Evolutionary conservation across 1,140 invertebrate genomes (phyloP), one percentile per base, ranked within the genome.

Genomic region (Pseudomyrmex dendroicus): DNA sequence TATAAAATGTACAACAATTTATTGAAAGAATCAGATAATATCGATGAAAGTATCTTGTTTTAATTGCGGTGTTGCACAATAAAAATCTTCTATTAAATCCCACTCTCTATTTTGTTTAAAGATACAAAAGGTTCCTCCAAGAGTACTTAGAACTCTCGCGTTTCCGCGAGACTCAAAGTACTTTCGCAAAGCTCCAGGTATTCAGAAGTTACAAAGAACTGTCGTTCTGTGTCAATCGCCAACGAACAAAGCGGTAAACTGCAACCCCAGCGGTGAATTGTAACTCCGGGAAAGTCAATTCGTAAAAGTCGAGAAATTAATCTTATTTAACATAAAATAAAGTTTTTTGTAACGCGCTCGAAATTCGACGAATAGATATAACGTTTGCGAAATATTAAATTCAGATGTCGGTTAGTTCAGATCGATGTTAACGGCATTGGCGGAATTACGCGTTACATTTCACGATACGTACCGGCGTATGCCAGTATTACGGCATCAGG

Each of bases 401-500:
- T 70, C 52, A 10, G 52, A 57, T 20, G 64, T 25, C 44, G 25
- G 64, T 48, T 3, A 35, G 20, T 46, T 59, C 66, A 50, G 56
- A 44, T 68, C 52, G 12, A 44, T 72, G 64, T 35, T n/a, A 35
- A 35, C 50, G 61, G 48, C 66, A 70, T 59, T 44, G 66, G 72
- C n/a, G 77, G 7, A 35, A 35, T 66, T 54, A 64, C 7, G 22
- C 35, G 61, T 59, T 64, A 57, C 25, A 35, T 35, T 7, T 35
- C 35, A 35, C 5, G 5, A 7, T 35, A 35, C 35, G 35, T 35
- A 62, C 46, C 54, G n/a, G 46, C 57, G 56, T 35, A 25, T 63
- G 77, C 50, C 70, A 15, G 63, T 84, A 61, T 78, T 72, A 63
- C 50, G 63, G 64, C 59, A 73, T 62, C 68, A 22, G 57, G 46